Base-by-base conservation (phyloP, 1,140 invertebrate species). In the Hyphantria cunea region DNA sequence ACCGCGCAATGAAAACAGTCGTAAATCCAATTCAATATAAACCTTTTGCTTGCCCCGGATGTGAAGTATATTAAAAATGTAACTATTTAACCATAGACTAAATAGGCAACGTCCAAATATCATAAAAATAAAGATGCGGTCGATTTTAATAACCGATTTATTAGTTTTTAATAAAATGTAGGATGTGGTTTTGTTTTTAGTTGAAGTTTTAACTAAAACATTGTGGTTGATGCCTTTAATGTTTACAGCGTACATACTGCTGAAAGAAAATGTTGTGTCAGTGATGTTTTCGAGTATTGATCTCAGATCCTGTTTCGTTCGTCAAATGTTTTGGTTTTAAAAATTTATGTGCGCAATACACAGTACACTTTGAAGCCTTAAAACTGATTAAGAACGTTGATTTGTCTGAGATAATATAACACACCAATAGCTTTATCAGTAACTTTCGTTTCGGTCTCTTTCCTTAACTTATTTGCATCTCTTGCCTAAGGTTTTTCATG, bases 1-100 rank as follows among this genome's bases (percentile, higher is more conserved):
- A 84, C 76, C 81, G 70, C 76, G 83, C 84, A 89, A 82, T 84
- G 79, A 89, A 85, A 86, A 89, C 82, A 86, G 78, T 82, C 86
- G 78, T 89, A 87, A 87, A 89, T 89, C 55, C 78, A 85, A 85
- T 86, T 76, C 70, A 80, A 86, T 84, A 73, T 86, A 83, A 84
- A 88, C 72, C 71, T 72, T 74, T 63, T 33, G 64, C 69, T 63
- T 56, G 58, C 41, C 68, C 78, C 86, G 86, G 86, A 89, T 84
- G 82, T 72, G 15, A 70, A 68, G 76, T 68, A 66, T 84, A 82
- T 86, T 82, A 86, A 86, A 79, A 76, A 80, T 79, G 62, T 75
- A 79, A 83, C 76, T 75, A 80, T 82, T 80, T 77, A 75, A 82
- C 73, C 74, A 78, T 56, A 72, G 70, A 80, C 73, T 78, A 79